A percentile compares a stretch with the other conserved stretches of the same genome.
phyloP scores from a whole-genome alignment of 1,140 invertebrate species.

The Dendroctonus ponderosae region DNA sequence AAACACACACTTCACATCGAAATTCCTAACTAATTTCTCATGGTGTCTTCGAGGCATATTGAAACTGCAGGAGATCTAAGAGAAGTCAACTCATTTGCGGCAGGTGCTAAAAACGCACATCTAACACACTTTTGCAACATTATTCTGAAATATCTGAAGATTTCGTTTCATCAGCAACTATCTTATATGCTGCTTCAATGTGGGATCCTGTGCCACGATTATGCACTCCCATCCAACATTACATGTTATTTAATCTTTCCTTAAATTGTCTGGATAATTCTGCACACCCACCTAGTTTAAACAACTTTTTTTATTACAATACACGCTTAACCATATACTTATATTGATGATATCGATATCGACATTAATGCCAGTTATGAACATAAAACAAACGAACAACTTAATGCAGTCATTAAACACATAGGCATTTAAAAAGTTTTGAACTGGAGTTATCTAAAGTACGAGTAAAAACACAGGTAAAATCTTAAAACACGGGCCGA shows the following conservation, averaged over 20 bases:
- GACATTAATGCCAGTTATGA: background rate
- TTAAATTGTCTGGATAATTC: too few relatives aligned
- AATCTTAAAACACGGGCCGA: slow-evolving; percentile 14
- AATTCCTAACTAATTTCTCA: slow-evolving; percentile 19
- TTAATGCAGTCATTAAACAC: slow-evolving; percentile 10
- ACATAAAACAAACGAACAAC: background rate
- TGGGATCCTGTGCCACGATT: too few relatives aligned
- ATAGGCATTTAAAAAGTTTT: slow-evolving; percentile 10
- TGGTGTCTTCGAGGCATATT: background rate
- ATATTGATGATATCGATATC: too few relatives aligned
- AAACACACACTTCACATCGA: slow-evolving; percentile 22
- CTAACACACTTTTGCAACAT: background rate
- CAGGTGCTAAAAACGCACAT: too few relatives aligned
- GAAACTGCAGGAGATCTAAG: background rate
- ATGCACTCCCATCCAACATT: too few relatives aligned
- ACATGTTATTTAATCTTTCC: too few relatives aligned
- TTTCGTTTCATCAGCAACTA: background rate
- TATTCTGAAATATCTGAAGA: background rate
- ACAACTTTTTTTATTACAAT: too few relatives aligned
- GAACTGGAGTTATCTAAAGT: slow-evolving; percentile 16
- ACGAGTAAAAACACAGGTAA: slow-evolving; percentile 17
- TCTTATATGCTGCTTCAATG: too few relatives aligned
- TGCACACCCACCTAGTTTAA: too few relatives aligned
- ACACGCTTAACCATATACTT: too few relatives aligned
- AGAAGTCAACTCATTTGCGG: too few relatives aligned